phyloP scores from a whole-genome alignment of 1,140 invertebrate genomes.

The Trichonephila inaurata region DNA sequence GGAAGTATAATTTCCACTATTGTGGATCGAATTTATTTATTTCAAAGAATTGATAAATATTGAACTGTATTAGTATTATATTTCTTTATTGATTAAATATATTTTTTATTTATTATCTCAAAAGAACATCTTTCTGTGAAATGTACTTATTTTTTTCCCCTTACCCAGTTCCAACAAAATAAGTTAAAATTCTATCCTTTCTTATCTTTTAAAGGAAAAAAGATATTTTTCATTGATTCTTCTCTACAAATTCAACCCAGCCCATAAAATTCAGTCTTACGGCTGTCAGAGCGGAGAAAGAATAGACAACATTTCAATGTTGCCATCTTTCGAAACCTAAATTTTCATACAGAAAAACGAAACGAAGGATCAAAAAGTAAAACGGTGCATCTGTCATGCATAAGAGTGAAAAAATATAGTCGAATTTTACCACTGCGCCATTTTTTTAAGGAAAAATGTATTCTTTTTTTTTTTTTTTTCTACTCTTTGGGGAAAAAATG shows the following conservation, averaged over 20 bases:
- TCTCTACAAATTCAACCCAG: neutral
- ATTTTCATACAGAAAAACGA: neutral
- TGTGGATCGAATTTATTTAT: too few species aligned
- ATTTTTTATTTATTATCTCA: too few species aligned
- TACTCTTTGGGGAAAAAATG: neutral
- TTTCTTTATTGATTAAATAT: too few species aligned
- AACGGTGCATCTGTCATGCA: neutral
- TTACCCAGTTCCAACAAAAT: too few species aligned
- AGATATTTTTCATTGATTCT: too few species aligned
- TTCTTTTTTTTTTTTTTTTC: neutral
- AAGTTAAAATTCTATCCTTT: too few species aligned
- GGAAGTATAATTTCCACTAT: too few species aligned
- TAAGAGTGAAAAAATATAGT: neutral
- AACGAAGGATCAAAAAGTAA: neutral
- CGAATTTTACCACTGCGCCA: neutral
- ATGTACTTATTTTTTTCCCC: too few species aligned
- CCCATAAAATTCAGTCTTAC: neutral
- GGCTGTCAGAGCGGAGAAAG: neutral
- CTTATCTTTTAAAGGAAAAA: too few species aligned
- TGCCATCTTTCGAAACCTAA: neutral
- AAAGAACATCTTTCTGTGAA: too few species aligned
- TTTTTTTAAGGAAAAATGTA: neutral
- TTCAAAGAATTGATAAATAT: too few species aligned
- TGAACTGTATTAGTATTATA: too few species aligned
- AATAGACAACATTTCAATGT: neutral